Evolutionary conservation across 2,888 invertebrate genomes (phyloP).

Genomic region (Plebejus melissa): DNA sequence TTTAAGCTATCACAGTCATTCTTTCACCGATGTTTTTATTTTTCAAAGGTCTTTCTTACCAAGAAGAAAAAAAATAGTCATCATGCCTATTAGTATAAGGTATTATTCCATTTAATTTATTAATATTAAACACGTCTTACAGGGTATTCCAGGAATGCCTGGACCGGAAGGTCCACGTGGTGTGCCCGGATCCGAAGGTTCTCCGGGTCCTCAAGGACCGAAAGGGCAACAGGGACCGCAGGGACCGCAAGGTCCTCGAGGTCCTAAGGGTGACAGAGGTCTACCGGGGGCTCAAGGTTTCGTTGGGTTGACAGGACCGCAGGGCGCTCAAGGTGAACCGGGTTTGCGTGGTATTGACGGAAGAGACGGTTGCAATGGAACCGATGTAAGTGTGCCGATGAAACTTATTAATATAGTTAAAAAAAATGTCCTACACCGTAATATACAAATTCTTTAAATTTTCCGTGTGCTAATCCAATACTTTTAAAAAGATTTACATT

Average conservation of each 20-base stretch:
- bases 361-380: slow-evolving; percentile 97
- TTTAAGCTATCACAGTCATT: too few species aligned
- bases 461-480: too few species aligned
- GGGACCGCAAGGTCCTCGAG: slow-evolving; percentile 89
- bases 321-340: slow-evolving; percentile 83
- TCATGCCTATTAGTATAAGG: too few species aligned
- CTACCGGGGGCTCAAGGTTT: slow-evolving; percentile 93
- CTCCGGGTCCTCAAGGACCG: slow-evolving; percentile 90
- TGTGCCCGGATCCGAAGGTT: slow-evolving; percentile 88
- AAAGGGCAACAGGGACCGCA: slow-evolving; percentile 94
- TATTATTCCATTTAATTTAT: not conserved
- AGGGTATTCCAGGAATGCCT: slow-evolving; percentile 86
- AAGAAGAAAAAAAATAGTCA: too few species aligned
- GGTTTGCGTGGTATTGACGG: slow-evolving; percentile 91
- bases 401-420: not conserved
- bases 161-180: slow-evolving; percentile 88
- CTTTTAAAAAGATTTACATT: too few species aligned
- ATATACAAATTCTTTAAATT: too few species aligned
- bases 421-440: too few species aligned
- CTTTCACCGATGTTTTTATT: too few species aligned
- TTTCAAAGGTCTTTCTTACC: too few species aligned
- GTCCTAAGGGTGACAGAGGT: slow-evolving; percentile 91
- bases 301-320: slow-evolving; percentile 75
- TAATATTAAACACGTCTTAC: slow-evolving; percentile 36
- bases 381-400: slow-evolving; percentile 83